Conservation (phyloP, 2,888 invertebrate genomes). For the Phaedon cochleariae region DNA sequence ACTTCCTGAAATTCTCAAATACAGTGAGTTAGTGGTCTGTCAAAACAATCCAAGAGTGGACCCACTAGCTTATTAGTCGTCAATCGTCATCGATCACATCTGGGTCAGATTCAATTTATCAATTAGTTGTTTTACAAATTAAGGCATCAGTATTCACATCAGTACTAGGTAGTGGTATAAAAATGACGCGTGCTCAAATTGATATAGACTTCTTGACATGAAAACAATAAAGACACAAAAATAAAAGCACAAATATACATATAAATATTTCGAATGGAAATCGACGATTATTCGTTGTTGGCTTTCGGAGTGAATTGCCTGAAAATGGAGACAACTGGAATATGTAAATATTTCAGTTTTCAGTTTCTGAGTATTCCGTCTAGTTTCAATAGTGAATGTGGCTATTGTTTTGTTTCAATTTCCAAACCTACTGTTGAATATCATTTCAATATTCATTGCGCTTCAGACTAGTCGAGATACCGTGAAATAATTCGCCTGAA, state of each 20-base stretch:
- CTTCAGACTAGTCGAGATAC: neutral
- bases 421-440: neutral
- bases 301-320: neutral
- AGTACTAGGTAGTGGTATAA: no score
- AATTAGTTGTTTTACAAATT: no score
- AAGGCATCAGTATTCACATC: no score
- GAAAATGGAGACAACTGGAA: constrained; percentile 10
- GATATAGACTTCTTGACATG: no score
- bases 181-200: no score
- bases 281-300: constrained; percentile 9
- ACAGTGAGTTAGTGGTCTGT: no score
- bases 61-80: no score
- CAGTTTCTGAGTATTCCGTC: neutral
- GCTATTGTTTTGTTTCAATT: constrained; percentile 10
- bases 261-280: neutral
- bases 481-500: neutral
- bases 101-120: no score
- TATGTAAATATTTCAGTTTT: constrained; percentile 6
- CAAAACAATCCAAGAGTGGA: no score
- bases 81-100: no score
- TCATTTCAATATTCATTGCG: neutral
- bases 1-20: no score
- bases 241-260: neutral
- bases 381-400: constrained; percentile 21
- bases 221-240: neutral